Conservation (phyloP, 1,140 invertebrate species). For the Ylistrum balloti region DNA sequence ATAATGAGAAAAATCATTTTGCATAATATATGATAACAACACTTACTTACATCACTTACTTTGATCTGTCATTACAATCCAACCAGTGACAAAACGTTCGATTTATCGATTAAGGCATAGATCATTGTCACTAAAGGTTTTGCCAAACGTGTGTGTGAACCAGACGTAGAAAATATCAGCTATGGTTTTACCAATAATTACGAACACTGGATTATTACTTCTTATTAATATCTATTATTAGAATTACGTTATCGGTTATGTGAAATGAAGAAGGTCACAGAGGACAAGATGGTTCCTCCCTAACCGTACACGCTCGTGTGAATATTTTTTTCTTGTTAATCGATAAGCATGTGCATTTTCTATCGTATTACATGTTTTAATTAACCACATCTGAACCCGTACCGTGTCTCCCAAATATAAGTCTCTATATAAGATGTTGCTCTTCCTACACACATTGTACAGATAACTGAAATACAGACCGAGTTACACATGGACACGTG, state of each 20-base stretch:
- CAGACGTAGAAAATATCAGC: background rate
- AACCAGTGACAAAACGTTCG: background rate
- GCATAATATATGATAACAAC: no score
- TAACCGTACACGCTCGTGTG: background rate
- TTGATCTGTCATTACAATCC: no score
- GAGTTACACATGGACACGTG: background rate
- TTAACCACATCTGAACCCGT: background rate
- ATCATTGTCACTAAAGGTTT: background rate
- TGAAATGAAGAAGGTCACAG: background rate
- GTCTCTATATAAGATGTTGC: background rate
- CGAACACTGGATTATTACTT: background rate
- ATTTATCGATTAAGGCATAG: background rate
- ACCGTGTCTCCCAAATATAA: background rate
- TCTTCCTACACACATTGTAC: background rate
- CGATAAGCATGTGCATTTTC: background rate
- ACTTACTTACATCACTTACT: no score
- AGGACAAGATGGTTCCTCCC: background rate
- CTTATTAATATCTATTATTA: background rate
- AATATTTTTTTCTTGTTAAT: background rate
- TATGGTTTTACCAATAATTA: slow-evolving; percentile 24
- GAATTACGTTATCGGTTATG: background rate
- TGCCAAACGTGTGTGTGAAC: background rate
- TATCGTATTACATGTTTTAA: background rate
- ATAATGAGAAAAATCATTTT: no score
- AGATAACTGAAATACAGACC: background rate